Evolutionary conservation across 2,888 invertebrate genomes (phyloP).

Genomic region (Belgica antarctica): DNA sequence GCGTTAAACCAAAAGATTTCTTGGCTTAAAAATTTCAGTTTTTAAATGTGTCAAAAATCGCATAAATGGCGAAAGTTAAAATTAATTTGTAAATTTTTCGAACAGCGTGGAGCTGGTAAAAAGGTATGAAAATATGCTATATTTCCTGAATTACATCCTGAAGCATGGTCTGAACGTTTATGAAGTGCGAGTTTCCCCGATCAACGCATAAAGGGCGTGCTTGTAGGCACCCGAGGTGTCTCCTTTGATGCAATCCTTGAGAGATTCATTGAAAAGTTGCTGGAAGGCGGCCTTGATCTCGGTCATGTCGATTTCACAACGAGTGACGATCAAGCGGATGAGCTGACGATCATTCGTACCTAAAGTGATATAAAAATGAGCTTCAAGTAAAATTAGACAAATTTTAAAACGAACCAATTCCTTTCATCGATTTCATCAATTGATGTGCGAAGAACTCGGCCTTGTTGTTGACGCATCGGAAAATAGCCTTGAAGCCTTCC

Average conservation of each 20-base stretch:
- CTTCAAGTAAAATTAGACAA: too few relatives aligned
- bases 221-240: conserved; percentile 75
- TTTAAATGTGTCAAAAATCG: conserved; percentile 2
- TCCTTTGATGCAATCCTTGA: conserved; percentile 56
- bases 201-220: conserved; percentile 72
- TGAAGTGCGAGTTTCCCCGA: conserved; percentile 55
- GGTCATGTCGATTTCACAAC: conserved; percentile 80
- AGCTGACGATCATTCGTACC: conserved; percentile 86
- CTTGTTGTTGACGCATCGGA: conserved; percentile 75
- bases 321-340: conserved; percentile 80
- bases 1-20: too few relatives aligned
- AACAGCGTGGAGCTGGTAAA: neutral
- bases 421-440: conserved; percentile 84
- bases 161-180: conserved; percentile 20
- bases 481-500: conserved; percentile 76
- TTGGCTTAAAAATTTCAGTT: neutral
- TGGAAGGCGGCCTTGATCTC: conserved; percentile 80
- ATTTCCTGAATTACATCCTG: conserved; percentile 7
- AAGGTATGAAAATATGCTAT: neutral
- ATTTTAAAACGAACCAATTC: too few relatives aligned
- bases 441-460: conserved; percentile 82
- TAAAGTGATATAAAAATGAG: too few relatives aligned
- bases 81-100: conserved; percentile 3
- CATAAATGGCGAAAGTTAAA: neutral
- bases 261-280: conserved; percentile 68